Evolutionary conservation across 2,113 vertebrate species (phyloP).

Genomic region (Australoheros scitulus): DNA sequence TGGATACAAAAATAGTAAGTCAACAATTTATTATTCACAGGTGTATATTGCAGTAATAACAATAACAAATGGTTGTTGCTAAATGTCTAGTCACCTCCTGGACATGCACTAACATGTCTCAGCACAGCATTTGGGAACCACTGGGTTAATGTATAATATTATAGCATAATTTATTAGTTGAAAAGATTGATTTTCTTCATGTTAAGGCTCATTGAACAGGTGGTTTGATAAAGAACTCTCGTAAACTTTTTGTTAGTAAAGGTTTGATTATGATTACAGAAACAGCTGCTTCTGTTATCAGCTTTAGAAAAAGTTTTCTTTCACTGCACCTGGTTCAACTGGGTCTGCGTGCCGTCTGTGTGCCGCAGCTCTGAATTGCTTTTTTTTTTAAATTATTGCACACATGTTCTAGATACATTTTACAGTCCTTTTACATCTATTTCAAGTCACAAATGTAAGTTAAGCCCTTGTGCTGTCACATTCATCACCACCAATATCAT

Average conservation of each 20-base stretch:
- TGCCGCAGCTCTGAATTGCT: background rate
- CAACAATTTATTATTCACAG: background rate
- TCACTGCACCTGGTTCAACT: background rate
- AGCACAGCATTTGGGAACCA: background rate
- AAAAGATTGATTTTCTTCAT: background rate
- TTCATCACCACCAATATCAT: no score
- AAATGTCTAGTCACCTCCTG: no score
- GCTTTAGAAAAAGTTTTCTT: background rate
- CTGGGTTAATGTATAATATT: background rate
- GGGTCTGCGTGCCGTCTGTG: background rate
- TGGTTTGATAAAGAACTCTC: rapidly evolving
- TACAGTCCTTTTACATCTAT: background rate
- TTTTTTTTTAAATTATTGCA: background rate
- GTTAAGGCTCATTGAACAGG: background rate
- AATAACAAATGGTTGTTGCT: rapidly evolving
- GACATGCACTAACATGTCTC: background rate
- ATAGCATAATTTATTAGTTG: background rate
- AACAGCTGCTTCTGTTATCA: rapidly evolving
- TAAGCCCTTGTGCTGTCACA: rapidly evolving
- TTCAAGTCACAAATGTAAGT: background rate
- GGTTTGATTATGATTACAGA: background rate
- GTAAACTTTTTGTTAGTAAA: background rate
- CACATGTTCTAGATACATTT: background rate
- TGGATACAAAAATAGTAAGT: no score
- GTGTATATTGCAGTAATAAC: background rate